A percentile compares a stretch with the other conserved stretches of the same genome.
These are phyloP conservation scores for Cyclura pinguis DNA, from an alignment of 2,797 vertebrate species.

Conservation along the genomic window DNA sequence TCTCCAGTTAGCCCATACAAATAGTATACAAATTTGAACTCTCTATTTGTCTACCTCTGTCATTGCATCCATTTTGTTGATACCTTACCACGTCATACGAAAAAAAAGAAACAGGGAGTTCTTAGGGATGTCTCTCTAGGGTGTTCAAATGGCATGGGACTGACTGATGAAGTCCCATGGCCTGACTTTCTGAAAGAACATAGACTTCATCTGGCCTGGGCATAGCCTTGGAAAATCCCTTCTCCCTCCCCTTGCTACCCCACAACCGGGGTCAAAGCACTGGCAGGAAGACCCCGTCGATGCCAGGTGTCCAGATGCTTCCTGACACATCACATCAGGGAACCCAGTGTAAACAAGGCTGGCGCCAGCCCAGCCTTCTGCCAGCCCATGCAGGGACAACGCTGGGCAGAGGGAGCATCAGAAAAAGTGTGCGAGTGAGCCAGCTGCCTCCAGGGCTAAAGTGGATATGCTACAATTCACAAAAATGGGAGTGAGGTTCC, in stretches of 20 bases:
- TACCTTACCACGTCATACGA: too few relatives aligned
- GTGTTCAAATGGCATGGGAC: too few relatives aligned
- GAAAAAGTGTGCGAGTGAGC: not conserved
- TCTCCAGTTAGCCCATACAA: too few relatives aligned
- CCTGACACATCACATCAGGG: slow-evolving; percentile 23
- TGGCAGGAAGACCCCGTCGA: not conserved
- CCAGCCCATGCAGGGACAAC: not conserved
- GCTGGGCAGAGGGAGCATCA: not conserved
- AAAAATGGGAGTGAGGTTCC: too few relatives aligned
- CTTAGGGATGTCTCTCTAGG: not conserved
- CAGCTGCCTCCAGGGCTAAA: not conserved
- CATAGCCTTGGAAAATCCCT: slow-evolving; percentile 7
- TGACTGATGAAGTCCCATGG: not conserved
- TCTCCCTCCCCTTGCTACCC: not conserved
- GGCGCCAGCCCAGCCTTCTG: not conserved
- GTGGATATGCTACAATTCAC: not conserved
- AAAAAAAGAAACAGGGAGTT: too few relatives aligned
- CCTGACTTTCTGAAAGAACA: not conserved
- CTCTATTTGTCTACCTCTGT: too few relatives aligned
- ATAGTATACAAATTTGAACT: too few relatives aligned
- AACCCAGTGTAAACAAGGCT: not conserved
- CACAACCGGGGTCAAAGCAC: not conserved
- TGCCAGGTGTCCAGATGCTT: slow-evolving; percentile 6
- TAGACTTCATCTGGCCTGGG: not conserved
- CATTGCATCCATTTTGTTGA: too few relatives aligned